phyloP scores from a whole-genome alignment of 2,113 vertebrate species.

The Marcusenius ussheri region DNA sequence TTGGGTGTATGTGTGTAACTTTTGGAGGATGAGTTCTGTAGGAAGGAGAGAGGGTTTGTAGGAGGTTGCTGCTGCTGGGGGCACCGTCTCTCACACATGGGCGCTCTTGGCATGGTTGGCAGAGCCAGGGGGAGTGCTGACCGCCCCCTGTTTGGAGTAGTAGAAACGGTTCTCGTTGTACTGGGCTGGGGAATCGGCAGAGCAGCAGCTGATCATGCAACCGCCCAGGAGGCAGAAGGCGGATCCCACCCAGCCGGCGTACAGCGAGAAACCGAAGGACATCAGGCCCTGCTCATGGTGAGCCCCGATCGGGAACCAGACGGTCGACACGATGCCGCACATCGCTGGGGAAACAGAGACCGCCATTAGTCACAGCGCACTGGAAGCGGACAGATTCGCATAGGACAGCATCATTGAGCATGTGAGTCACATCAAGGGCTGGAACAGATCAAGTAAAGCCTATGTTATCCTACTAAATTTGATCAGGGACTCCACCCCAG shows the following conservation, averaged over 20 bases:
- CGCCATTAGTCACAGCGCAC: neutral
- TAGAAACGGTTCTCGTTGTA: constrained; percentile 88
- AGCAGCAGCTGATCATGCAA: constrained; percentile 76
- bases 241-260: constrained; percentile 85
- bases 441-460: neutral
- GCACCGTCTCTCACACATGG: constrained; percentile 68
- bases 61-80: neutral
- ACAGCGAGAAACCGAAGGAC: constrained; percentile 91
- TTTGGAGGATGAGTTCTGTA: neutral
- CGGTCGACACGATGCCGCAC: constrained; percentile 76
- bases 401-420: neutral
- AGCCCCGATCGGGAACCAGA: constrained; percentile 90
- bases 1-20: constrained; percentile 27
- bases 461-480: neutral
- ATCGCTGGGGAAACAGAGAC: constrained; percentile 60
- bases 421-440: neutral
- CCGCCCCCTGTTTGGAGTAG: constrained; percentile 73
- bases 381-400: neutral
- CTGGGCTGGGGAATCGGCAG: constrained; percentile 62
- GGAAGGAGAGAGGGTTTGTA: neutral
- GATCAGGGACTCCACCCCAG: neutral
- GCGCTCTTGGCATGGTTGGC: constrained; percentile 91
- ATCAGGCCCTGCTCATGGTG: constrained; percentile 77
- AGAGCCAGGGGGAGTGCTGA: constrained; percentile 43
- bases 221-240: constrained; percentile 79